Evolutionary conservation across 53 echinoderm and acorn worm genomes (phyloP).

Genomic region (Actinopyga echinites): DNA sequence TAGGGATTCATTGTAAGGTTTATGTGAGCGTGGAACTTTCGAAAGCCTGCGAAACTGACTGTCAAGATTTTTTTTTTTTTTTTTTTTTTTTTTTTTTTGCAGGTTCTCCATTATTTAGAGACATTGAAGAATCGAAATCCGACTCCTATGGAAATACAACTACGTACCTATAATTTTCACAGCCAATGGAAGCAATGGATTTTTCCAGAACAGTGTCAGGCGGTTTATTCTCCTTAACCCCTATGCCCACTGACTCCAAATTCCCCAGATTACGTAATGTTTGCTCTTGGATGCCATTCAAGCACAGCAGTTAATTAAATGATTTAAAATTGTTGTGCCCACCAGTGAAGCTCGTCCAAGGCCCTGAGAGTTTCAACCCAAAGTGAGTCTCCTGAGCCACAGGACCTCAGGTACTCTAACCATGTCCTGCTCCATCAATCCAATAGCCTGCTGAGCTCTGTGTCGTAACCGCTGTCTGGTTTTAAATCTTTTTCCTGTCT

Average conservation of each 20-base stretch:
- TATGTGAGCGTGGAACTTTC: not conserved
- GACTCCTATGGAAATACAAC: not conserved
- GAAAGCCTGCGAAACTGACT: not conserved
- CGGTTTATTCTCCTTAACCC: not conserved
- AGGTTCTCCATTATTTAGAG: not conserved
- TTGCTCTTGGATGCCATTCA: no score
- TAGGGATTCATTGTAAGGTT: not conserved
- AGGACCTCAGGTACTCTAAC: no score
- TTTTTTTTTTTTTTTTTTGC: not conserved
- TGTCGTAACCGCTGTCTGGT: no score
- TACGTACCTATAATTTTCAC: not conserved
- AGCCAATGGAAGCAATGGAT: not conserved
- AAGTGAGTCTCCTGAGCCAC: no score
- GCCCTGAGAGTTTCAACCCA: no score
- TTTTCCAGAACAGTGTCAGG: not conserved
- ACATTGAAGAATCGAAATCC: constrained; percentile 1
- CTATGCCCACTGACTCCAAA: constrained; percentile 1
- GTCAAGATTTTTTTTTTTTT: no score
- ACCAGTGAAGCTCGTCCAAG: no score
- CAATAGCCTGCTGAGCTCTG: no score
- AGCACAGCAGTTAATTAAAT: no score
- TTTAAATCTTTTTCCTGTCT: no score
- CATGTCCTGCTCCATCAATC: no score
- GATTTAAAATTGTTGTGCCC: no score
- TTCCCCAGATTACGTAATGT: not conserved